phyloP scores from a whole-genome alignment of 2,113 vertebrate species.

The Ahaetulla prasina region DNA sequence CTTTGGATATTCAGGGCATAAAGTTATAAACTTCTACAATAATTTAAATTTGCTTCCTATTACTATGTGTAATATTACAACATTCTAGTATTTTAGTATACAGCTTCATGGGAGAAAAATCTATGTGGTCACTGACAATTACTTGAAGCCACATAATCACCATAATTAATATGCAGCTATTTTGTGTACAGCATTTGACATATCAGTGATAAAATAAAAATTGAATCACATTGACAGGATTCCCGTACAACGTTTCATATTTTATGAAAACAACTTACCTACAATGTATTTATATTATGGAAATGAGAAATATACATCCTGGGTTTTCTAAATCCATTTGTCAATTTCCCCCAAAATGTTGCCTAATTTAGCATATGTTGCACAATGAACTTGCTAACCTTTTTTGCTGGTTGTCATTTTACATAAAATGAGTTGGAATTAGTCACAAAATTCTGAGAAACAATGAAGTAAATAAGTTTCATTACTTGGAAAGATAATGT shows the following conservation, averaged over 20 bases:
- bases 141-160: background rate
- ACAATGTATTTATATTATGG: background rate
- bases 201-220: background rate
- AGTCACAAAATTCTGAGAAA: background rate
- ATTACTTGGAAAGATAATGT: background rate
- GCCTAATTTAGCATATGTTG: background rate
- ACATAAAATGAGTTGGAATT: background rate
- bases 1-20: background rate
- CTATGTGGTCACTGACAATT: background rate
- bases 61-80: background rate
- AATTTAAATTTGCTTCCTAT: background rate
- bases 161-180: background rate
- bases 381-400: background rate
- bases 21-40: background rate
- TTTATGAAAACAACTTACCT: background rate
- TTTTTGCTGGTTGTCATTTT: background rate
- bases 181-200: background rate
- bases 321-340: background rate
- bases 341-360: background rate
- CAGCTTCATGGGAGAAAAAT: background rate
- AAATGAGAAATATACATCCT: background rate
- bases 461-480: background rate
- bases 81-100: background rate
- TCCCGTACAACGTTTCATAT: background rate
- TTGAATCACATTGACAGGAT: background rate